These are phyloP conservation scores for Sebastes alutus DNA, from an alignment of 2,797 vertebrate genomes.

Conservation along the genomic window DNA sequence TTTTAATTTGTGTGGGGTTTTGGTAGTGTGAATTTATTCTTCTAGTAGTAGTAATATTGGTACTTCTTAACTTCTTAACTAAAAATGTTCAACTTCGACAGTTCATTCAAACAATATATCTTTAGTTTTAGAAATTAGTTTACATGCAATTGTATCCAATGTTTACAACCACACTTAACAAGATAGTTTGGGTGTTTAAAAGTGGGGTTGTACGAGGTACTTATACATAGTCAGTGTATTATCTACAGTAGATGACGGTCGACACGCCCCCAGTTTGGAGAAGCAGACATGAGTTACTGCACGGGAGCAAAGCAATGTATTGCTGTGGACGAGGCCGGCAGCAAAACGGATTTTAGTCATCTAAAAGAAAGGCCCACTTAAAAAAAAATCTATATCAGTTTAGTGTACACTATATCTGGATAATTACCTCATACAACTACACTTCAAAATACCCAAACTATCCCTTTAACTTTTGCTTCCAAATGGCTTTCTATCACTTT, in stretches of 20 bases:
- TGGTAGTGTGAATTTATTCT: neutral
- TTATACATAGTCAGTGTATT: too few relatives aligned
- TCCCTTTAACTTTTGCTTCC: neutral
- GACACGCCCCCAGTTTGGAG: too few relatives aligned
- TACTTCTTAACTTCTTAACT: neutral
- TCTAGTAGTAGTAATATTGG: neutral
- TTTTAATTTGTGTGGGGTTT: neutral
- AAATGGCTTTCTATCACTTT: neutral
- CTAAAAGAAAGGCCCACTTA: too few relatives aligned
- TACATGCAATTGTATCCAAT: neutral
- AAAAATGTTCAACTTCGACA: neutral
- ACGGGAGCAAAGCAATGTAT: too few relatives aligned
- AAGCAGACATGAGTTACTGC: too few relatives aligned
- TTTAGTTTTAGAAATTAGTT: neutral
- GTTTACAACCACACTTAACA: neutral
- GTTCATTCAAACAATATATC: neutral
- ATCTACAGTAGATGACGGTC: too few relatives aligned
- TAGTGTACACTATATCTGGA: neutral
- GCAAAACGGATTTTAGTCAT: too few relatives aligned
- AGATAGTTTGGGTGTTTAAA: neutral
- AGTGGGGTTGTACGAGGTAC: neutral
- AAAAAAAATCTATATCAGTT: too few relatives aligned
- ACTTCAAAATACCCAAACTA: neutral
- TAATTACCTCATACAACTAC: neutral
- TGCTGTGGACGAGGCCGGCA: too few relatives aligned